phyloP scores from a whole-genome alignment of 1,140 invertebrate species.

The Euura saliciscinereae region DNA sequence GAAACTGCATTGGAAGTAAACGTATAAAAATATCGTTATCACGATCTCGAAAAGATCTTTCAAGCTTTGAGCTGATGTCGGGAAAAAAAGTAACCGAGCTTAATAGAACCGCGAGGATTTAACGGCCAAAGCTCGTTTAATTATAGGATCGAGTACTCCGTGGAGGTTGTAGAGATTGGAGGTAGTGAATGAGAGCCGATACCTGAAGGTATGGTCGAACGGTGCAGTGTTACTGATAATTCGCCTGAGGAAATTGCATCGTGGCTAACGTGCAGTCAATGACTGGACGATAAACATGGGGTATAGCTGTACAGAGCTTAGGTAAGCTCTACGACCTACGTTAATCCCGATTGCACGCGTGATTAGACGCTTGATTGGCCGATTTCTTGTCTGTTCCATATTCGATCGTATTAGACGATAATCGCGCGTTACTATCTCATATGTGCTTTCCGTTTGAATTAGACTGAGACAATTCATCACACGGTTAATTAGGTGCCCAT shows the following conservation, averaged over 20 bases:
- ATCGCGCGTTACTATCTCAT: not conserved
- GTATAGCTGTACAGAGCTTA: too few relatives aligned
- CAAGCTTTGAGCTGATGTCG: too few relatives aligned
- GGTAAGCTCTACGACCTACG: not conserved
- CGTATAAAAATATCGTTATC: too few relatives aligned
- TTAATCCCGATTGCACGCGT: conserved; percentile 4
- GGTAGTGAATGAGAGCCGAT: not conserved
- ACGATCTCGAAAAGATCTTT: too few relatives aligned
- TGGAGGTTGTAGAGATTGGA: not conserved
- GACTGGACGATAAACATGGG: not conserved
- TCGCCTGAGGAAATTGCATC: not conserved
- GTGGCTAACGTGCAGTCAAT: not conserved
- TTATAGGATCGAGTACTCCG: not conserved
- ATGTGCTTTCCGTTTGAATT: not conserved
- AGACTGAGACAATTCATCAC: not conserved
- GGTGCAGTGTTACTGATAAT: not conserved
- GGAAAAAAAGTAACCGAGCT: too few relatives aligned
- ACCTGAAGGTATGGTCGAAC: not conserved
- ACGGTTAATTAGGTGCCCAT: not conserved
- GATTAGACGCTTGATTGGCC: not conserved
- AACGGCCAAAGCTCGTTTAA: not conserved
- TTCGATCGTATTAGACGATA: not conserved
- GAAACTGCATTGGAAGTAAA: too few relatives aligned
- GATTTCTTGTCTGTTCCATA: conserved; percentile 1
- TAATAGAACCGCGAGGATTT: not conserved